Evolutionary conservation across 2,113 vertebrate genomes (phyloP).

Genomic region (Chionis minor): DNA sequence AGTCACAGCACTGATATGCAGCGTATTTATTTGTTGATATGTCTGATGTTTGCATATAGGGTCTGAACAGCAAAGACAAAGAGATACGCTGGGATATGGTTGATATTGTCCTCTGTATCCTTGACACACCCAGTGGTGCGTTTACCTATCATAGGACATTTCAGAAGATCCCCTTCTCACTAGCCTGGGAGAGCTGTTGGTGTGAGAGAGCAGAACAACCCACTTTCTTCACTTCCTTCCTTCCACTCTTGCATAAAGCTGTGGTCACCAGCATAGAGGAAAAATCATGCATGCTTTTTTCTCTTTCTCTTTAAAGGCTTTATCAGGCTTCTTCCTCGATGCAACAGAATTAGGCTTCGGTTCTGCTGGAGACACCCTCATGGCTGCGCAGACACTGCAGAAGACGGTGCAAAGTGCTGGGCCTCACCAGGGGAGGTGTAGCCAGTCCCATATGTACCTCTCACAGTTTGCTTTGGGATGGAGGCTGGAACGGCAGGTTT

Average conservation of each 20-base stretch:
- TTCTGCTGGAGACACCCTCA: neutral
- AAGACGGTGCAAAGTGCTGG: neutral
- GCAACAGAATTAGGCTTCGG: neutral
- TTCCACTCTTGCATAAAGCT: neutral
- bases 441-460: rapidly evolving
- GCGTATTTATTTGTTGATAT: neutral
- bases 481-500: neutral
- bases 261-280: neutral
- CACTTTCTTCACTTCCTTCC: conserved; percentile 64
- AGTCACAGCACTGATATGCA: neutral
- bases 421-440: rapidly evolving
- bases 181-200: neutral
- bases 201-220: neutral
- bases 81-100: neutral
- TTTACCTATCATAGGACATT: neutral
- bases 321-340: neutral
- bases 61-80: neutral
- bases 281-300: neutral
- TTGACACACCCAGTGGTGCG: neutral
- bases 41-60: neutral
- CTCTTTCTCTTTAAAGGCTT: neutral
- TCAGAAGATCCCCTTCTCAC: neutral
- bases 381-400: rapidly evolving
- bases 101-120: neutral
- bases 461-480: neutral